phyloP scores from a whole-genome alignment of 2,888 invertebrate genomes.

The Trissoscelio sp. region DNA sequence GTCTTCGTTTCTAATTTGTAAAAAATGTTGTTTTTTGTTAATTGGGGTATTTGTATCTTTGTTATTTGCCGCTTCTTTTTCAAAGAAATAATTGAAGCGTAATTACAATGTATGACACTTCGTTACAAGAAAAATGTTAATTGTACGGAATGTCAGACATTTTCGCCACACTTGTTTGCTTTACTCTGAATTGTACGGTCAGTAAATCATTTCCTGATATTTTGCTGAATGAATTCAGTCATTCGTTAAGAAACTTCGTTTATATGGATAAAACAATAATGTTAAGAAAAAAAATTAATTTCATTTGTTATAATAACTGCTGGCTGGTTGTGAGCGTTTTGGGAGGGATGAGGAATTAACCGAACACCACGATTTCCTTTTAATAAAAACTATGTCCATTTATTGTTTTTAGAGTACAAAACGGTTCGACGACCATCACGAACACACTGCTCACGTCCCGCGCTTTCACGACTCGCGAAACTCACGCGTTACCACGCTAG shows the following conservation, averaged over 20 bases:
- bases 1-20: background rate
- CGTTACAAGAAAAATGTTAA: background rate
- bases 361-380: too few relatives aligned
- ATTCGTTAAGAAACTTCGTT: background rate
- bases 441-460: too few relatives aligned
- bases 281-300: too few relatives aligned
- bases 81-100: background rate
- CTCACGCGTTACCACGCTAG: too few relatives aligned
- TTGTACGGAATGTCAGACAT: conserved; percentile 12
- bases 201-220: background rate
- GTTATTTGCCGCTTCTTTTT: background rate
- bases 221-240: background rate
- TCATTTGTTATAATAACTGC: too few relatives aligned
- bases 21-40: background rate
- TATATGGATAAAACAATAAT: too few relatives aligned
- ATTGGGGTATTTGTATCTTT: background rate
- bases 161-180: background rate
- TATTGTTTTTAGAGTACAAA: too few relatives aligned
- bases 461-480: too few relatives aligned
- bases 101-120: conserved; percentile 2
- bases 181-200: background rate
- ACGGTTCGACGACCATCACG: too few relatives aligned
- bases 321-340: too few relatives aligned
- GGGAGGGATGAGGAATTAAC: too few relatives aligned
- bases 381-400: too few relatives aligned